A percentile compares a stretch with the other conserved stretches of the same genome.
These are phyloP conservation scores for Pogonocichla stellata DNA, from an alignment of 2,113 vertebrate species.

Conservation along the genomic window DNA sequence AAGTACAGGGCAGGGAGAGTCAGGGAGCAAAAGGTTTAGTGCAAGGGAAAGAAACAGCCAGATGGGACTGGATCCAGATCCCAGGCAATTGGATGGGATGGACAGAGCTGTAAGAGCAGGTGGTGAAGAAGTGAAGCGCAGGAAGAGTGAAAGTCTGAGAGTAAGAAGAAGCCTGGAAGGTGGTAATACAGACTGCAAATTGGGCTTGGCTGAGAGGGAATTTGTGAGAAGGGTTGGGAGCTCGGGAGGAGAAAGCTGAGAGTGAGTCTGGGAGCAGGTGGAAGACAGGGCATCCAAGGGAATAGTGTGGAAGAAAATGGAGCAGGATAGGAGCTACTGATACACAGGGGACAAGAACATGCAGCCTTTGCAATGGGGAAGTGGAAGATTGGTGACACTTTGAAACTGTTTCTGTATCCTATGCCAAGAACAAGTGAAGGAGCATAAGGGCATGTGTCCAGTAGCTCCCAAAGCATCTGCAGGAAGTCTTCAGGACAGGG, in stretches of 20 bases:
- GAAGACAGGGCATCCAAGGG: background rate
- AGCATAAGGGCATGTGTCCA: background rate
- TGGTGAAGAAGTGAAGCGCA: background rate
- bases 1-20: background rate
- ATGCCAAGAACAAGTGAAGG: background rate
- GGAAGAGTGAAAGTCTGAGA: background rate
- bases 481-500: background rate
- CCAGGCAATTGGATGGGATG: background rate
- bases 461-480: background rate
- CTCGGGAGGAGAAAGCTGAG: background rate
- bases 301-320: background rate
- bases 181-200: background rate
- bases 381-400: background rate
- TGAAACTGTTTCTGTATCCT: background rate
- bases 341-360: background rate
- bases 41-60: background rate
- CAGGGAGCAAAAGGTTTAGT: background rate
- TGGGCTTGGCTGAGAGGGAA: background rate
- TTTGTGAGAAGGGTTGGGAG: background rate
- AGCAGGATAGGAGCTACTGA: background rate
- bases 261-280: background rate
- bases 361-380: background rate
- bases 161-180: background rate
- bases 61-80: background rate
- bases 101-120: background rate